Evolutionary conservation across 2,113 vertebrate genomes (phyloP).

Genomic region (Galeopterus variegatus): DNA sequence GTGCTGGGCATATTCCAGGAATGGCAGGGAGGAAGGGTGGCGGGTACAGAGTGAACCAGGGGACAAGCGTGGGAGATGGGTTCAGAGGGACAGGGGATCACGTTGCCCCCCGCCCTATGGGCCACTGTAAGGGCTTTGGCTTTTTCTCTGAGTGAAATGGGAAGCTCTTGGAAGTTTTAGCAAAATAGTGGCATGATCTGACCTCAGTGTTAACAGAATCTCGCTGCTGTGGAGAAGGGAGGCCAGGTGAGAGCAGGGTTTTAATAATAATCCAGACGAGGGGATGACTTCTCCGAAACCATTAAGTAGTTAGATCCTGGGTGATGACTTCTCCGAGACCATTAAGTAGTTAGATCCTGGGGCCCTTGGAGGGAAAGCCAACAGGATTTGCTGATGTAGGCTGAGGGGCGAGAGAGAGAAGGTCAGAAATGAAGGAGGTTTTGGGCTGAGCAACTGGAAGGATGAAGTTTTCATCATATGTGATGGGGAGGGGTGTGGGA

Average conservation of each 20-base stretch:
- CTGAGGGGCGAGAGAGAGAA: neutral
- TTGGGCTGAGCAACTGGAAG: neutral
- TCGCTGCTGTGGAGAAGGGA: neutral
- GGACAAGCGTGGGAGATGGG: neutral
- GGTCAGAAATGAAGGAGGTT: neutral
- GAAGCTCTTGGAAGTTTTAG: neutral
- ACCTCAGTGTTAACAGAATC: neutral
- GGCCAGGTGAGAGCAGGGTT: accelerated
- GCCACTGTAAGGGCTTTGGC: neutral
- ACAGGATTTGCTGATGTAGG: neutral
- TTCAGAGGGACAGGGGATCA: accelerated
- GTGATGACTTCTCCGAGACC: too few species aligned
- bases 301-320: neutral
- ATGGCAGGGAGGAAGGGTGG: neutral
- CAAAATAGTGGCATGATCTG: neutral
- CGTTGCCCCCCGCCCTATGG: accelerated
- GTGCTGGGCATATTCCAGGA: neutral
- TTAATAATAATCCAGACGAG: too few species aligned
- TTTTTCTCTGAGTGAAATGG: neutral
- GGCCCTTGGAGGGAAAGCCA: neutral
- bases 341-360: neutral
- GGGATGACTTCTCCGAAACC: too few species aligned
- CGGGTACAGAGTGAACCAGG: neutral
- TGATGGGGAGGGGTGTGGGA: neutral
- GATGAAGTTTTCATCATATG: accelerated